phyloP scores from a whole-genome alignment of 2,888 invertebrate species.

The Mythimna impura region DNA sequence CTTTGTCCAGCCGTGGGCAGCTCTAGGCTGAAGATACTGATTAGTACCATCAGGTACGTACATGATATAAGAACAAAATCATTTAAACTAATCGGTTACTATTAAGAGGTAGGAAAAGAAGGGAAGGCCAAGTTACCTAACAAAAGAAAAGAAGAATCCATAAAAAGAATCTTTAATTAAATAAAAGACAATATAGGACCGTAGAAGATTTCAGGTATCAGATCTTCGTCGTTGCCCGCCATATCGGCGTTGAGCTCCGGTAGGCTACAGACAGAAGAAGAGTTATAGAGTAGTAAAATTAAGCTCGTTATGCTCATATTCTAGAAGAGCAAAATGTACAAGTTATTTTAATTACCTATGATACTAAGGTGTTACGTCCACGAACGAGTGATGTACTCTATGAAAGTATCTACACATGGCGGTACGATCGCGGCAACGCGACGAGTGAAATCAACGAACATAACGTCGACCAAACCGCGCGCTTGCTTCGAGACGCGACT shows the following conservation, averaged over 20 bases:
- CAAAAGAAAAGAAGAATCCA: conserved; percentile 10
- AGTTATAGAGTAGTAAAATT: conserved; percentile 11
- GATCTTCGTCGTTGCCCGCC: background rate
- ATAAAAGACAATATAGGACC: background rate
- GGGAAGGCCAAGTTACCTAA: background rate
- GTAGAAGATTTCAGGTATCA: conserved; percentile 6
- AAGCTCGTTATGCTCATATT: too few relatives aligned
- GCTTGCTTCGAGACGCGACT: background rate
- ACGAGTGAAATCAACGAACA: background rate
- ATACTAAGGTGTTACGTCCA: background rate
- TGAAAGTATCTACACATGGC: too few relatives aligned
- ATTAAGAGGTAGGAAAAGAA: conserved; percentile 1
- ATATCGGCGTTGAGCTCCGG: background rate
- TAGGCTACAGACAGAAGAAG: conserved; percentile 36
- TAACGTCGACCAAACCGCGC: background rate
- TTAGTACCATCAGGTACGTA: background rate
- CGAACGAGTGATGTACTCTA: background rate
- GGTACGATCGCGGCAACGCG: too few relatives aligned
- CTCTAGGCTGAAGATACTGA: background rate
- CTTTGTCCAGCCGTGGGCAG: background rate
- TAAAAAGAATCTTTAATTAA: conserved; percentile 33
- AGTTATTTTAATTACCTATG: background rate
- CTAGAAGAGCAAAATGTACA: background rate
- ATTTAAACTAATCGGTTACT: background rate
- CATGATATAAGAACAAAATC: conserved; percentile 5